Conservation (phyloP, 1,140 invertebrate genomes). For the Camponotus vicinus region DNA sequence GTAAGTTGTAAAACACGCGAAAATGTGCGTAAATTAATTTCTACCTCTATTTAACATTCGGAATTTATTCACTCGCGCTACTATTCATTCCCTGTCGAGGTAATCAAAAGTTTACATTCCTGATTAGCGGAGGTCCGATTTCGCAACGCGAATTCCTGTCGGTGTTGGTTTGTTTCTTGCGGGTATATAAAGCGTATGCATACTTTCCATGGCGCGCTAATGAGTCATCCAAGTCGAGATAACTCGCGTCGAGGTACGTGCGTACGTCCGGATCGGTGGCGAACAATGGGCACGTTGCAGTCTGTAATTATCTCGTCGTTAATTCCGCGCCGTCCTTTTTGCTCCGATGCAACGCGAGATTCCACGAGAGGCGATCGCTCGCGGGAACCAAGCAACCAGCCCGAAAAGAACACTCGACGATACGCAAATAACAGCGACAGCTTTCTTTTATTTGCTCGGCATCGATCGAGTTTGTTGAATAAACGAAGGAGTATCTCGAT, state of each 20-base stretch:
- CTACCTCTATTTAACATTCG: neutral
- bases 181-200: neutral
- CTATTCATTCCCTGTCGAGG: neutral
- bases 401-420: conserved; percentile 12
- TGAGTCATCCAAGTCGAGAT: conserved; percentile 54
- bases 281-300: conserved; percentile 39
- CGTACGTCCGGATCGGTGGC: conserved; percentile 40
- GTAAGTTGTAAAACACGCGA: no score
- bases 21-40: neutral
- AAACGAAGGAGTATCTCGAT: neutral
- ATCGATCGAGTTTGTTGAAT: neutral
- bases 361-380: conserved; percentile 35
- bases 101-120: conserved; percentile 6
- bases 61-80: neutral
- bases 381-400: neutral
- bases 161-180: conserved; percentile 19
- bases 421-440: neutral
- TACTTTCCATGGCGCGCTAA: conserved; percentile 42
- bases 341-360: neutral
- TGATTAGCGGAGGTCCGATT: conserved; percentile 25
- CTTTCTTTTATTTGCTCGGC: neutral
- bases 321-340: conserved; percentile 10
- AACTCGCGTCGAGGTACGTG: conserved; percentile 1
- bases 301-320: conserved; percentile 52
- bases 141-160: conserved; percentile 44